phyloP scores from a whole-genome alignment of 2,797 vertebrate genomes.

The Gymnothorax javanicus region DNA sequence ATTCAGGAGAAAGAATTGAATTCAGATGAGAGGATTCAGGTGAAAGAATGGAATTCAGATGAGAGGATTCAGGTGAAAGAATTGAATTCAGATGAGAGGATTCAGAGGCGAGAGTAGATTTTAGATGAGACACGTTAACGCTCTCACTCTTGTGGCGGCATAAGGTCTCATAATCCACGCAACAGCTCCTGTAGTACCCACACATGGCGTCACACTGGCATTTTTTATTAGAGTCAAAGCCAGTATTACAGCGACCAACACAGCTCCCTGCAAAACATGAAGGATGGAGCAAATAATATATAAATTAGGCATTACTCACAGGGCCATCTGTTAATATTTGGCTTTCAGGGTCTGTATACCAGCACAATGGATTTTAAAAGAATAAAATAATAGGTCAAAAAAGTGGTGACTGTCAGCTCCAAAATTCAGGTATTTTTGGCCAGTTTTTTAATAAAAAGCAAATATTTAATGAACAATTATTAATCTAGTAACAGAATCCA shows the following conservation, averaged over 20 bases:
- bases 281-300: neutral
- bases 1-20: neutral
- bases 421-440: too few relatives aligned
- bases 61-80: neutral
- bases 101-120: neutral
- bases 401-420: too few relatives aligned
- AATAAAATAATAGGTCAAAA: too few relatives aligned
- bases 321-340: too few relatives aligned
- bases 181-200: conserved; percentile 90
- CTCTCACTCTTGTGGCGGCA: conserved; percentile 82
- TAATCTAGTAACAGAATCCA: too few relatives aligned
- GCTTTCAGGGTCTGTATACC: too few relatives aligned
- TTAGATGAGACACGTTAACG: neutral
- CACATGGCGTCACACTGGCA: conserved; percentile 94
- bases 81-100: neutral
- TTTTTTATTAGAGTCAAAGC: conserved; percentile 72
- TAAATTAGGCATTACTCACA: too few relatives aligned
- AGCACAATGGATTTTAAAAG: too few relatives aligned
- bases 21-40: neutral
- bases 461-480: too few relatives aligned
- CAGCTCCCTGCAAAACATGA: conserved; percentile 79
- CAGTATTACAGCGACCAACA: conserved; percentile 72
- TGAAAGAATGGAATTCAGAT: neutral
- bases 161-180: conserved; percentile 70
- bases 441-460: too few relatives aligned